Conservation (phyloP, 2,797 vertebrate species). For the Coreius guichenoti region DNA sequence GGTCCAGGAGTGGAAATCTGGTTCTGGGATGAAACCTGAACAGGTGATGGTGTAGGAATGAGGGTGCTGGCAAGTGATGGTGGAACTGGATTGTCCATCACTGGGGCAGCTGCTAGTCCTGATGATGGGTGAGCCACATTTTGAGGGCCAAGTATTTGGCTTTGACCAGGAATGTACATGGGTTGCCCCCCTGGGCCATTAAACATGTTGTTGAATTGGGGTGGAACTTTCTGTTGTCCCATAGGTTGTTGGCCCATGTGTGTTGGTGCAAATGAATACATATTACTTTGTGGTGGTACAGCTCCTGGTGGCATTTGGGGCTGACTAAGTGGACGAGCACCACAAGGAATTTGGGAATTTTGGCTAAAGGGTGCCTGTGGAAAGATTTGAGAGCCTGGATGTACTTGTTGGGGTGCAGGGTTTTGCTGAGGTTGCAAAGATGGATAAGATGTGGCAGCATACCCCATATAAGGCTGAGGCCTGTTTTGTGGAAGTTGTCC, state of each 20-base stretch:
- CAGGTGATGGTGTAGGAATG: constrained; percentile 50
- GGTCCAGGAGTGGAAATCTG: constrained; percentile 13
- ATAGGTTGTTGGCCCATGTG: constrained; percentile 42
- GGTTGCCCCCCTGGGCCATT: constrained; percentile 46
- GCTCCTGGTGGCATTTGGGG: constrained; percentile 46
- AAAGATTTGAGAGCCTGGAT: constrained; percentile 27
- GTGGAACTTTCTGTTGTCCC: constrained; percentile 36
- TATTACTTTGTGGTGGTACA: constrained; percentile 21
- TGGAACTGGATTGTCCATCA: constrained; percentile 54
- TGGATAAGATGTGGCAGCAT: constrained; percentile 29
- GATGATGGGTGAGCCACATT: constrained; percentile 46
- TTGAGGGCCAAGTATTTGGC: constrained; percentile 57
- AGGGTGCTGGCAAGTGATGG: constrained; percentile 46
- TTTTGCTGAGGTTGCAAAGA: constrained; percentile 17
- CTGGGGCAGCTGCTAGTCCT: constrained; percentile 32
- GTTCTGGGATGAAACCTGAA: constrained; percentile 23
- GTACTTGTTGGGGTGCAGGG: constrained; percentile 20
- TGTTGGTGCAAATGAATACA: constrained; percentile 53
- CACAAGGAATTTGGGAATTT: constrained; percentile 37
- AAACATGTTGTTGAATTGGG: constrained; percentile 63
- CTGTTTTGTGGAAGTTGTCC: constrained; percentile 43
- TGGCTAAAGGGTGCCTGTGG: constrained; percentile 46
- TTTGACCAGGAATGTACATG: constrained; percentile 37
- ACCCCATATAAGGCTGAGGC: constrained; percentile 38
- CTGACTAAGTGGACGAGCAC: constrained; percentile 31